Conservation (phyloP, 92 coral and sea anemone genomes). For the Anthopleura xanthogrammica region DNA sequence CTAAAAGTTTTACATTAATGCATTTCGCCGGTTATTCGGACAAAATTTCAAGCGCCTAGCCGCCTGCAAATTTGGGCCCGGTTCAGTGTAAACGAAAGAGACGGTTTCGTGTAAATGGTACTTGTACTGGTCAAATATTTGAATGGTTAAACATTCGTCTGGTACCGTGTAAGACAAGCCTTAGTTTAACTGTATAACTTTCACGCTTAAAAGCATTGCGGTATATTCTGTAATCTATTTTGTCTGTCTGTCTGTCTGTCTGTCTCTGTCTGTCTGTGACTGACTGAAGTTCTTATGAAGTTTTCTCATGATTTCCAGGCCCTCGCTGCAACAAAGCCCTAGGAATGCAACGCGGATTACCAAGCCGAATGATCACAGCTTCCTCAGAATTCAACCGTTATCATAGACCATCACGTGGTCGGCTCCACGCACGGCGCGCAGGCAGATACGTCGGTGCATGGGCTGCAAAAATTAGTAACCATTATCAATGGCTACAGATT, state of each 20-base stretch:
- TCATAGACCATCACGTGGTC: constrained; percentile 63
- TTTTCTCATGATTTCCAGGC: constrained; percentile 29
- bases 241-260: background rate
- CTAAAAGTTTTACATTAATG: too few species aligned
- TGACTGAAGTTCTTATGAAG: background rate
- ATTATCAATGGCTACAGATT: constrained; percentile 77
- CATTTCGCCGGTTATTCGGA: too few species aligned
- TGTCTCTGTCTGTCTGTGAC: background rate
- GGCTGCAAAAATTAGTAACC: constrained; percentile 69
- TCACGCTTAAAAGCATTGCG: too few species aligned
- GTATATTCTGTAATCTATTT: too few species aligned
- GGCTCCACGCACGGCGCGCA: constrained; percentile 62
- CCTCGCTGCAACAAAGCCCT: constrained; percentile 77
- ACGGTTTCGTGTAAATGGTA: too few species aligned
- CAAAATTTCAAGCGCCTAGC: too few species aligned
- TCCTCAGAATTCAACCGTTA: constrained; percentile 67
- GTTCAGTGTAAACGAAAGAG: too few species aligned
- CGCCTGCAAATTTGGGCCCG: too few species aligned
- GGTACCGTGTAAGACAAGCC: too few species aligned
- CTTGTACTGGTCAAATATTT: too few species aligned
- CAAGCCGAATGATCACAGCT: constrained; percentile 61
- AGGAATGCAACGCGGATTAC: constrained; percentile 70
- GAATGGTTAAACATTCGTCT: too few species aligned
- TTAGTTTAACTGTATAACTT: too few species aligned
- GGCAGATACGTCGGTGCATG: constrained; percentile 78